These are phyloP conservation scores for Drosophila sp. DNA, from an alignment of 1,140 invertebrate genomes.

Conservation along the genomic window DNA sequence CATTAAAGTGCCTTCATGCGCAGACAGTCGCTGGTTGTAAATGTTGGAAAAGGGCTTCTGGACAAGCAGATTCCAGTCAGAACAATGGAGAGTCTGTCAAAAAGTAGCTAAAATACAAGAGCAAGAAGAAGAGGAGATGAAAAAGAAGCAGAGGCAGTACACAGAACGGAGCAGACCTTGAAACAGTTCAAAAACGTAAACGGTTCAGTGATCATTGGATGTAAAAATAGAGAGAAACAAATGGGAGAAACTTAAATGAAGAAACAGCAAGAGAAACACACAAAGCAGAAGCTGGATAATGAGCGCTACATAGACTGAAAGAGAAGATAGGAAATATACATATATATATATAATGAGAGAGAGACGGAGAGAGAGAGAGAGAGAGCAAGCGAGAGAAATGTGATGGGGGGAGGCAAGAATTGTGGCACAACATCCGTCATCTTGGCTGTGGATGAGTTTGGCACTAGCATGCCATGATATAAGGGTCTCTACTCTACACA, in stretches of 20 bases:
- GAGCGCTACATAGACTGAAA: too few species aligned
- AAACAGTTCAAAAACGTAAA: constrained; percentile 85
- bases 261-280: constrained; percentile 10
- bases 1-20: not conserved
- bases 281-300: constrained; percentile 33
- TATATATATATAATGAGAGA: constrained; percentile 37
- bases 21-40: not conserved
- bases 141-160: constrained; percentile 27
- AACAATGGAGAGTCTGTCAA: constrained; percentile 28
- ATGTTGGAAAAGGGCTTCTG: constrained; percentile 3
- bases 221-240: constrained; percentile 59
- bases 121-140: not conserved
- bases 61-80: constrained; percentile 5
- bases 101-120: constrained; percentile 5
- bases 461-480: constrained; percentile 33
- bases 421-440: constrained; percentile 75
- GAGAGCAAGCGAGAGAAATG: constrained; percentile 18
- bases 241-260: constrained; percentile 43
- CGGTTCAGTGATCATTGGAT: constrained; percentile 84
- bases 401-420: constrained; percentile 22
- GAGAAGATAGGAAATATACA: too few species aligned
- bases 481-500: constrained; percentile 28
- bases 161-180: constrained; percentile 73
- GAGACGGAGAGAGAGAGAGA: not conserved
- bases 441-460: constrained; percentile 65